Evolutionary conservation across 2,113 vertebrate species (phyloP).

Genomic region (Choloepus hoffmanni): DNA sequence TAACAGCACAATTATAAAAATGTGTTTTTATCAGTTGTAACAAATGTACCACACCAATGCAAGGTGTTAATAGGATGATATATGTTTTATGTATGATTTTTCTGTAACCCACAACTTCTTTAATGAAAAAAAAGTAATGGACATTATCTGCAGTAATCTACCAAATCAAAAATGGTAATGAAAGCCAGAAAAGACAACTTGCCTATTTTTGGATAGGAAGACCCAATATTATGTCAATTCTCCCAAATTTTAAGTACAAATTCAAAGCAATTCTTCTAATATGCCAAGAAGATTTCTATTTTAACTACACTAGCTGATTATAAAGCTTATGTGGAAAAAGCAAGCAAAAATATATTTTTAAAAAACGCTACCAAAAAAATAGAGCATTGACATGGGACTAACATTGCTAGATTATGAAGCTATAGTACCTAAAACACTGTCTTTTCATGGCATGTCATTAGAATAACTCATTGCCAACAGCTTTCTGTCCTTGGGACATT

Average conservation of each 20-base stretch:
- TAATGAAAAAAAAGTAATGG: neutral
- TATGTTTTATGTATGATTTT: no score
- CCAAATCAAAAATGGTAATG: neutral
- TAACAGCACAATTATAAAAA: no score
- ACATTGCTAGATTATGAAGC: neutral
- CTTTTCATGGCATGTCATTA: neutral
- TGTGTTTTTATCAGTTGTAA: no score
- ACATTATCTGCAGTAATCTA: neutral
- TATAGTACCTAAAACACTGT: neutral
- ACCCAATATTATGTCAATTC: neutral
- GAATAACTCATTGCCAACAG: neutral
- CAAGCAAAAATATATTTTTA: neutral
- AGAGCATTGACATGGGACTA: fast-evolving
- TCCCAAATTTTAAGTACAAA: neutral
- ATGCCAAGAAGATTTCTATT: neutral
- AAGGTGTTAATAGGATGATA: no score
- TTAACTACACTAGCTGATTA: neutral
- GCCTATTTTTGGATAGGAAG: neutral
- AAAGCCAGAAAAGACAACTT: neutral
- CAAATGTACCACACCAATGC: no score
- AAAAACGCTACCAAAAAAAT: neutral
- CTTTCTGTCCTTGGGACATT: neutral
- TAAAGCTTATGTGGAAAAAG: neutral
- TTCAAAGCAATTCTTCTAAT: neutral
- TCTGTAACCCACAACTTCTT: no score